phyloP scores from a whole-genome alignment of 1,140 invertebrate species.

The Eupeodes corollae region DNA sequence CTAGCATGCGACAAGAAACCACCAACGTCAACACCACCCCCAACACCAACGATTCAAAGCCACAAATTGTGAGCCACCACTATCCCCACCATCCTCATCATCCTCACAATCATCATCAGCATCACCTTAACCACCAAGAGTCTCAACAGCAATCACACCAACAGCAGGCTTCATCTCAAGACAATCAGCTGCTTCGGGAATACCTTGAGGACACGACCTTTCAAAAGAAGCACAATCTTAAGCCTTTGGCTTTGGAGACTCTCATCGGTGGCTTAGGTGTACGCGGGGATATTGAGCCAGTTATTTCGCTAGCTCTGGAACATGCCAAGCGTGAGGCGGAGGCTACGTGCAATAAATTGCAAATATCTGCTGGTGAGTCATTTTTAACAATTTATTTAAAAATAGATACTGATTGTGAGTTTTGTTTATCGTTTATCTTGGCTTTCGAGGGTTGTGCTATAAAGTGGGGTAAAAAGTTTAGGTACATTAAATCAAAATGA shows the following conservation, averaged over 20 bases:
- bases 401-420: no score
- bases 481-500: no score
- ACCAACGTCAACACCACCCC: conserved; percentile 4
- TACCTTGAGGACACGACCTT: conserved; percentile 71
- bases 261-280: conserved; percentile 43
- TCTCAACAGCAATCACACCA: conserved; percentile 10
- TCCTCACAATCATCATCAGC: neutral
- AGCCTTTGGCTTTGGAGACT: conserved; percentile 53
- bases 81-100: no score
- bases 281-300: conserved; percentile 63
- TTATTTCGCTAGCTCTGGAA: conserved; percentile 73
- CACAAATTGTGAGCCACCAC: neutral
- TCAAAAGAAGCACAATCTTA: conserved; percentile 67
- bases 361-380: conserved; percentile 72
- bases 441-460: no score
- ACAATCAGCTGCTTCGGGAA: conserved; percentile 67
- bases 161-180: conserved; percentile 31
- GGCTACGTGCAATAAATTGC: conserved; percentile 68
- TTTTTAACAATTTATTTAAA: neutral
- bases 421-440: no score
- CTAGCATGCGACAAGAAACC: conserved; percentile 11
- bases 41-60: neutral
- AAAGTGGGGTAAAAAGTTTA: no score
- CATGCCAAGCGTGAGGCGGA: conserved; percentile 75
- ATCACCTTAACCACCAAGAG: conserved; percentile 8